Evolutionary conservation across 92 coral and sea anemone species (phyloP).

Genomic region (Bergia sp.): DNA sequence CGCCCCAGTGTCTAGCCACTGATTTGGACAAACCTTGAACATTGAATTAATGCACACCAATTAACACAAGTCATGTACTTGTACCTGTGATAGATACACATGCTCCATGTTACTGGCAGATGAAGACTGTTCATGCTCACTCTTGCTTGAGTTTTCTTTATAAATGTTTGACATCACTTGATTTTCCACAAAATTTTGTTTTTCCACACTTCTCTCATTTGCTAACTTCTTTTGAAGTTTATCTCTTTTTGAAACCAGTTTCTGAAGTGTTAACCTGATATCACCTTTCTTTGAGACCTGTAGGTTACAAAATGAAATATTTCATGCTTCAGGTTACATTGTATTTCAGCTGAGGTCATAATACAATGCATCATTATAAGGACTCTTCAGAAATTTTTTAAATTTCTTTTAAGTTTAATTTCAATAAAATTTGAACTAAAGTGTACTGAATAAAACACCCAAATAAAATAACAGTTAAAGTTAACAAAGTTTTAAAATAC

Average conservation of each 20-base stretch:
- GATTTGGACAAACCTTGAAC: no score
- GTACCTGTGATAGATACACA: not conserved
- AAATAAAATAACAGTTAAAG: no score
- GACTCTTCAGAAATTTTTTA: not conserved
- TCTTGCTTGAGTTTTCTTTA: not conserved
- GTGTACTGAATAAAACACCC: no score
- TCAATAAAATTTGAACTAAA: no score
- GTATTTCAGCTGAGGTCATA: not conserved
- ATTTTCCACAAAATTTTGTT: not conserved
- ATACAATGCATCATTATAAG: no score
- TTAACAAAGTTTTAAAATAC: no score
- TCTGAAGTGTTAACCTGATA: constrained; percentile 72
- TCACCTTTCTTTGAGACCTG: constrained; percentile 75
- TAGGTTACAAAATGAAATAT: not conserved
- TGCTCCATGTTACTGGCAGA: not conserved
- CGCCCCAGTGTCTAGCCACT: no score
- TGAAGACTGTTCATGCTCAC: not conserved
- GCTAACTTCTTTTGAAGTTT: constrained; percentile 46
- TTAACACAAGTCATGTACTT: no score
- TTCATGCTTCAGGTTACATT: not conserved
- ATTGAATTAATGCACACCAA: no score
- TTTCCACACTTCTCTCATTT: constrained; percentile 51
- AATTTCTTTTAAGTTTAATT: no score
- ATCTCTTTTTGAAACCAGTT: constrained; percentile 65
- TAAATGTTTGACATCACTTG: not conserved